Evolutionary conservation across 2,888 invertebrate genomes (phyloP), one percentile per base, ranked within the genome.

Genomic region (Philhelius pedissequus): DNA sequence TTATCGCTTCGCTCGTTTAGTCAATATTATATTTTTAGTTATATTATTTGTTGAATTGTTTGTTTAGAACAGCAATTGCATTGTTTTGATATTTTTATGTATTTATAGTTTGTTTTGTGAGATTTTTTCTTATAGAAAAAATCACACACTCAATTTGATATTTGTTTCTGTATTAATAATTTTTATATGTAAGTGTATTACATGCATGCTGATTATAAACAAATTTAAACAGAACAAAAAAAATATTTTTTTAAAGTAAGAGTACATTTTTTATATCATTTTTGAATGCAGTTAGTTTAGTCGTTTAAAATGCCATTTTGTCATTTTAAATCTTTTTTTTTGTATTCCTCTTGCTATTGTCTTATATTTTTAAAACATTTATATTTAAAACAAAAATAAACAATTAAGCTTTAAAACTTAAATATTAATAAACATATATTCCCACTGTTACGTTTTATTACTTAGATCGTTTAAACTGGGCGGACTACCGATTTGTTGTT

Each of bases 361-460:
- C 79, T 75, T 45, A 66, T 68, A 64, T 66, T 56, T 60, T 20
- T 32, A 56, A 35, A 56, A 27, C 20, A 27, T n/a, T n/a, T 35
- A 48, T 43, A 60, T 58, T 43, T 25, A 18, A 79, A 71, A 82
- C 40, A 71, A 64, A 68, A 48, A 40, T 48, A 68, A 68, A 80
- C 56, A 40, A 56, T 74, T 74, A 77, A 68, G 54, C 48, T 56
- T 52, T 54, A 78, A 70, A 84, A 68, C 90, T 90, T 90, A 91
- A 88, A 91, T 91, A 90, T 91, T 91, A 89, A 91, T 92, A 89
- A 91, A 91, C 90, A 91, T 90, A 88, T 90, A 89, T 91, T 91
- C 92, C 91, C 91, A 91, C 90, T 92, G 91, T 91, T 91, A 91
- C 92, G 91, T 91, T 88, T 91, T 91, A 87, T 89, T 92, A 86